A percentile compares a stretch with the other conserved stretches of the same genome.
Evolutionary conservation across 2,888 invertebrate genomes (phyloP).

Genomic region (Neoascia interrupta): DNA sequence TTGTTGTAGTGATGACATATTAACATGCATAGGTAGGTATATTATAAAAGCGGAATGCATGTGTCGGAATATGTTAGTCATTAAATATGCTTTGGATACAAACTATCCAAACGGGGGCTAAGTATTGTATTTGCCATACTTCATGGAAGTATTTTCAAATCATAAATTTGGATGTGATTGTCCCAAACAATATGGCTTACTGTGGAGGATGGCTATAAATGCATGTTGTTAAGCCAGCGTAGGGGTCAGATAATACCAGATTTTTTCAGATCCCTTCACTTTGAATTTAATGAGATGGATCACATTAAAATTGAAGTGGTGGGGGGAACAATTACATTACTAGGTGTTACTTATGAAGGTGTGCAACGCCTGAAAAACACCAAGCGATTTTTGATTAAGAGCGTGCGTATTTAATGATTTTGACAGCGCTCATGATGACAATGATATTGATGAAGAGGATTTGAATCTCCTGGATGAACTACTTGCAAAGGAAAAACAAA

Average conservation of each 20-base stretch:
- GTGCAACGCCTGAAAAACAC: neutral
- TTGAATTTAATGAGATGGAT: constrained; percentile 1
- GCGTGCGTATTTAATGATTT: constrained; percentile 5
- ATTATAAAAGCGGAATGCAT: no score
- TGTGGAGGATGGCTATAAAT: neutral
- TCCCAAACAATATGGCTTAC: neutral
- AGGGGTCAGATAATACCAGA: neutral
- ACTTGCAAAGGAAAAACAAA: no score
- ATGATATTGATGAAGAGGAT: constrained; percentile 3
- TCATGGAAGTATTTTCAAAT: constrained; percentile 6
- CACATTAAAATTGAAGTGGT: neutral
- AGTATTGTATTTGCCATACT: constrained; percentile 13
- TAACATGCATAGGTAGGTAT: no score
- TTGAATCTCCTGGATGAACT: neutral
- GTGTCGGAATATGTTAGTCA: no score
- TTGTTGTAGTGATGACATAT: no score
- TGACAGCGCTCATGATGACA: neutral
- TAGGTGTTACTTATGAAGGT: neutral
- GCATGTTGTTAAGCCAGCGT: neutral
- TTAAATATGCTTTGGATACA: constrained; percentile 17
- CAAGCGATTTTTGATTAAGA: constrained; percentile 7
- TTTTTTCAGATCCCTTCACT: neutral
- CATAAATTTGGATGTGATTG: constrained; percentile 7
- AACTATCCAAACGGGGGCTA: constrained; percentile 3
- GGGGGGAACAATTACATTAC: neutral